Conservation (phyloP, 2,888 invertebrate species). For the Drosophila rubida region DNA sequence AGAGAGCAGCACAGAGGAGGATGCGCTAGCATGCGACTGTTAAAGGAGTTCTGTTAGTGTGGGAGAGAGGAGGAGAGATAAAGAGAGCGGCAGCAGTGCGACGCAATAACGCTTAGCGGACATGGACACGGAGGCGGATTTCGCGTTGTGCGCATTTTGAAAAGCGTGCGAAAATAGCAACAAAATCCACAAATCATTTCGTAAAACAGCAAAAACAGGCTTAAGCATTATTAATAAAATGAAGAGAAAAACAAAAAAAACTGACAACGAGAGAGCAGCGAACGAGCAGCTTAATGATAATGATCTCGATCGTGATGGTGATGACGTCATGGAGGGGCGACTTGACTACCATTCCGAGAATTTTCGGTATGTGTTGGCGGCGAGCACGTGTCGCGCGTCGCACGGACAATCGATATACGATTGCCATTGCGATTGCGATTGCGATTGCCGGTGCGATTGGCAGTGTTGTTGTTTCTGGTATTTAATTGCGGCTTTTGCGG, state of each 20-base stretch:
- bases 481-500: constrained; percentile 43
- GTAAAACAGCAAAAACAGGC: constrained; percentile 11
- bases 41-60: background rate
- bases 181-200: constrained; percentile 13
- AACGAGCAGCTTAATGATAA: constrained; percentile 16
- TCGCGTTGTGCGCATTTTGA: constrained; percentile 4
- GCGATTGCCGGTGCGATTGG: background rate
- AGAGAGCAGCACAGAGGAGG: background rate
- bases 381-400: constrained; percentile 20
- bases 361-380: constrained; percentile 5
- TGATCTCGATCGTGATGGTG: constrained; percentile 13
- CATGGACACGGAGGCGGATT: constrained; percentile 4
- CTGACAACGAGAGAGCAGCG: constrained; percentile 11
- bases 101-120: constrained; percentile 10
- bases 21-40: background rate
- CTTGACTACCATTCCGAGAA: constrained; percentile 8
- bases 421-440: background rate
- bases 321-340: constrained; percentile 37
- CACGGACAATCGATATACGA: constrained; percentile 10
- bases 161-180: constrained; percentile 36
- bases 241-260: constrained; percentile 17
- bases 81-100: constrained; percentile 1
- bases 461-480: constrained; percentile 34
- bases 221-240: constrained; percentile 39
- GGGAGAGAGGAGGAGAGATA: background rate